phyloP scores from a whole-genome alignment of 2,888 invertebrate species.

The Oligia latruncula region DNA sequence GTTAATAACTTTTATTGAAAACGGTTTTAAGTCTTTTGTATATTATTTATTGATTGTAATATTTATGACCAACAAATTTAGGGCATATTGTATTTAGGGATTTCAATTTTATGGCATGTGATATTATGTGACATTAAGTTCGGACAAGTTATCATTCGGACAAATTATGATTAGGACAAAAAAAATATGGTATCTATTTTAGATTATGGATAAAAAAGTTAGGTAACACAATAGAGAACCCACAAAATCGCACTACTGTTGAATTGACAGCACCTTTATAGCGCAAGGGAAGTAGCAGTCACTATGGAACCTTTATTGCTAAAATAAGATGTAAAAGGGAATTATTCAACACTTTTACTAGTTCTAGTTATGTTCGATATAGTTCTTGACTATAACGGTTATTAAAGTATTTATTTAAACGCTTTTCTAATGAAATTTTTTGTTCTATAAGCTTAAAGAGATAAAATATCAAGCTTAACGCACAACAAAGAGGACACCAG shows the following conservation, averaged over 20 bases:
- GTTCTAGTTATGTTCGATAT: background rate
- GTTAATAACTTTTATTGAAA: too few relatives aligned
- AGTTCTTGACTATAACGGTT: background rate
- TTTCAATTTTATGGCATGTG: too few relatives aligned
- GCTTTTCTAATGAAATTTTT: background rate
- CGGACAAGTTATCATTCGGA: too few relatives aligned
- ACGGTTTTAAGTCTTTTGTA: too few relatives aligned
- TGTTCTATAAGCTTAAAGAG: background rate
- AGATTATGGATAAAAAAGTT: too few relatives aligned
- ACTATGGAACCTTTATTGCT: background rate
- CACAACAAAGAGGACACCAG: background rate
- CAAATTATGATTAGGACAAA: too few relatives aligned
- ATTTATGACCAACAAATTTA: too few relatives aligned
- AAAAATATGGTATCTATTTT: too few relatives aligned
- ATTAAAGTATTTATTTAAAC: background rate
- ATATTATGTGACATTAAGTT: too few relatives aligned
- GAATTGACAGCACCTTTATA: background rate
- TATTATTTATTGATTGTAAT: too few relatives aligned
- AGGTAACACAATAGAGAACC: too few relatives aligned
- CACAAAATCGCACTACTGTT: background rate
- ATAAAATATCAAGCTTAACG: background rate
- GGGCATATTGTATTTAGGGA: too few relatives aligned
- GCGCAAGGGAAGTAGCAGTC: background rate
- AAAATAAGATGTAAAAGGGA: background rate
- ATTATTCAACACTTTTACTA: background rate